Percentiles rank a stretch among this genome's conserved stretches.
Evolutionary conservation across 2,797 vertebrate genomes (phyloP).

Genomic region (Xyrichtys novacula): DNA sequence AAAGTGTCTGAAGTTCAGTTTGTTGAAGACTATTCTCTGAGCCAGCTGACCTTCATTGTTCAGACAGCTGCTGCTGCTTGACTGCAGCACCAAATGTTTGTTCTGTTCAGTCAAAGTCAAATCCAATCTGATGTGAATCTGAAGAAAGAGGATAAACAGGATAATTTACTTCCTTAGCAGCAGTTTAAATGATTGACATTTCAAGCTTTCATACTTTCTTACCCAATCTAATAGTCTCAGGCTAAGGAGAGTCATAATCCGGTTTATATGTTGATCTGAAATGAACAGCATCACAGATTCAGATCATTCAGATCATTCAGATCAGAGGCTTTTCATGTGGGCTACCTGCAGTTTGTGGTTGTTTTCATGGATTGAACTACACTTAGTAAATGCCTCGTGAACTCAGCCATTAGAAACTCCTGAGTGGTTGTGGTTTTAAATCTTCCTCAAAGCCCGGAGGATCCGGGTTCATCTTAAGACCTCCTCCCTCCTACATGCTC

Average conservation of each 20-base stretch:
- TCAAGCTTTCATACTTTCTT: too few species aligned
- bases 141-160: too few species aligned
- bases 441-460: conserved; percentile 52
- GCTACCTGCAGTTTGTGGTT: background rate
- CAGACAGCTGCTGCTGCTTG: conserved; percentile 1
- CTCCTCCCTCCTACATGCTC: conserved; percentile 48
- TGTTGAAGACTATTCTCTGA: conserved; percentile 8
- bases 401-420: conserved; percentile 64
- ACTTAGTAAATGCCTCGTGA: conserved; percentile 29
- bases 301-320: too few species aligned
- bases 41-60: conserved; percentile 6
- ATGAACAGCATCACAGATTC: too few species aligned
- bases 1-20: conserved; percentile 22
- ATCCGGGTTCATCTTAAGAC: conserved; percentile 68
- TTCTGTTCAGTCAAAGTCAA: conserved; percentile 2
- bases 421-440: conserved; percentile 64
- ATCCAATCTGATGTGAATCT: too few species aligned
- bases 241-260: too few species aligned
- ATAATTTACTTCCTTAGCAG: too few species aligned
- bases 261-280: too few species aligned
- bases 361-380: conserved; percentile 16
- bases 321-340: background rate
- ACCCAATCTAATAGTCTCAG: too few species aligned
- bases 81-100: conserved; percentile 2
- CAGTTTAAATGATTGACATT: too few species aligned